These are phyloP conservation scores for Odontomyia ornata DNA, from an alignment of 2,888 invertebrate genomes.

Conservation along the genomic window DNA sequence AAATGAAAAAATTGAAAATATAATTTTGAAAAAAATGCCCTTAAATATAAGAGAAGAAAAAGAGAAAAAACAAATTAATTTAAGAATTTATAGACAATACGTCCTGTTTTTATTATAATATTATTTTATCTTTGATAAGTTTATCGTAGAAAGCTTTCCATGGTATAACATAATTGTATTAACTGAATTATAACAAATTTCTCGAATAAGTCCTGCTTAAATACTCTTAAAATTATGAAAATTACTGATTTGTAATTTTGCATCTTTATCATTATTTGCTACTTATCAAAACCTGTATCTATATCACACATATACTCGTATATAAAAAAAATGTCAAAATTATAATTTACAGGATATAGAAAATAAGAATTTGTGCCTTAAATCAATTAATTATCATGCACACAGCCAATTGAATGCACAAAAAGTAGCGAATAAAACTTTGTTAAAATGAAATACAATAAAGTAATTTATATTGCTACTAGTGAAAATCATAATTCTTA, in stretches of 20 bases:
- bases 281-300: neutral
- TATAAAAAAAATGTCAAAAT: neutral
- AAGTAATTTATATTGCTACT: no score
- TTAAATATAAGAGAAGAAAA: neutral
- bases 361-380: constrained; percentile 36
- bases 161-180: neutral
- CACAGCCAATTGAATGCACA: neutral
- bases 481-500: no score
- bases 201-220: neutral
- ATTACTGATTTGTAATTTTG: no score
- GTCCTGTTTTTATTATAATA: constrained; percentile 24
- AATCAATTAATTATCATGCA: neutral
- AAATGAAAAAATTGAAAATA: neutral
- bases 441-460: neutral
- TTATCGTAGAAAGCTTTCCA: constrained; percentile 17
- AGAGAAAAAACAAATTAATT: constrained; percentile 14
- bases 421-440: neutral
- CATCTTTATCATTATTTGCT: no score
- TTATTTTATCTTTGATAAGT: constrained; percentile 9
- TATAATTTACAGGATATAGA: neutral
- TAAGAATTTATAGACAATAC: constrained; percentile 23
- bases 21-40: constrained; percentile 2
- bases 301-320: neutral
- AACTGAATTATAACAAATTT: constrained; percentile 7
- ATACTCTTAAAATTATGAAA: constrained; percentile 11